Evolutionary conservation across 1,140 invertebrate genomes (phyloP), one percentile per base, ranked within the genome.

Genomic region (Caenorhabditis remanei): DNA sequence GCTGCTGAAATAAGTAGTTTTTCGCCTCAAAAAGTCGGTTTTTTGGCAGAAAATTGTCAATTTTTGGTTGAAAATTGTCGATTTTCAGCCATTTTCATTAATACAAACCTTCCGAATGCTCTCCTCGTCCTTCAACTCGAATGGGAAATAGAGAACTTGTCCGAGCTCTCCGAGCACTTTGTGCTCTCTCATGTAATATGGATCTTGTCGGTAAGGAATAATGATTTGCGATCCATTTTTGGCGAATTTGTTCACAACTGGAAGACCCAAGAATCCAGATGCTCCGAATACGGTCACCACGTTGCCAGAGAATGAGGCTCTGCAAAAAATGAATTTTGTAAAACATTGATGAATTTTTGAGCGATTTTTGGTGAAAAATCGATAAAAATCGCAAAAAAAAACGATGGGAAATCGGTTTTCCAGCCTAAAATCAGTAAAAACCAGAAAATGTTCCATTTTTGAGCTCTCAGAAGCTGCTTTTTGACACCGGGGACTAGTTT

Each of bases 241-340:
- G 16, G 94, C 94, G 43, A 99, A 93, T 92, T 95, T 95, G 92
- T 97, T 98, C 90, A 96, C 95, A 21, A 99, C 94, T 94, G 95
- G 95, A 83, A 94, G 93, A 0, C 97, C 98, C 9, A 99, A 92
- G 90, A 97, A 97, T 13, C 98, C 98, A 83, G 94, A 95, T 58
- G 95, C 95, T 50, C 98, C 98, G 94, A 99, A 99, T 4, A 99
- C 95, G n/a, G 98, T 99, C 13, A 96, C 97, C 6, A 99, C 96
- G 87, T 96, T 95, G 0, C 98, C 98, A 94, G 96, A 99, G 92
- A 99, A 99, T 91, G 97, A 98, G 88, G 96, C 96, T 40, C 98
- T 95, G 53, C 97, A 65, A 61, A 84, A 53, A 53, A 19, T 5
- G 41, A 2, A 75, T 50, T 43, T 75, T n/a, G 14, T 7, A 16